Evolutionary conservation across 2,113 vertebrate genomes (phyloP), one percentile per base, ranked within the genome.

Genomic region (Micromys minutus): DNA sequence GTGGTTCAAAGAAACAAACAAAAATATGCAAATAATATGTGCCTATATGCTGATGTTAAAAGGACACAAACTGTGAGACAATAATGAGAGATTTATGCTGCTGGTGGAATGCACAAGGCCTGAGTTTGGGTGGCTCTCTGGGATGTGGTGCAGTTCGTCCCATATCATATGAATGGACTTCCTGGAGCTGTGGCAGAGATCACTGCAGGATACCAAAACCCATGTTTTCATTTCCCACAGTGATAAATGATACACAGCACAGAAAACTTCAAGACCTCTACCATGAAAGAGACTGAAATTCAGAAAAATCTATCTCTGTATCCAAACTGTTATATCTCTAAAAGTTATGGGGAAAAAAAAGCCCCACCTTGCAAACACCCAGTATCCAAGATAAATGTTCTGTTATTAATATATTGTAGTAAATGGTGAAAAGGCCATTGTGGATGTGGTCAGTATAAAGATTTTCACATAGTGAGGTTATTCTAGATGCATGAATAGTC

Each of bases 81-180:
- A 57, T 2, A 67, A 36, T 5, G 47, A 63, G 3, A 61, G 61
- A 59, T 17, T 42, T 9, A 67, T 55, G 9, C 39, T 21, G 50
- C 47, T 21, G 26, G 15, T 24, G 2, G 45, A 71, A 6, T 29
- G 7, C 55, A 61, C 2, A 24, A 19, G 4, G 6, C 11, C 7
- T 8, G 36, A 42, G 57, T 9, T 39, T 57, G 59, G 67, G 7
- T 21, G 42, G 31, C 52, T 50, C n/a, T 16, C 36, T 29, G 2
- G 7, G 22, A 12, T 26, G 52, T 15, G 12, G 3, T 15, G 24
- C 12, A 19, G 5, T 34, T 31, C 16, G n/a, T 15, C 0, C 12
- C 22, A 24, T 34, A 7, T 79, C 9, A 34, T n/a, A 6, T 24
- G n/a, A 55, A 31, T 11, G 24, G 1, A 34, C 36, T 45, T 55